Conservation (phyloP, 92 coral and sea anemone species). For the Palythoa grandiflora region DNA sequence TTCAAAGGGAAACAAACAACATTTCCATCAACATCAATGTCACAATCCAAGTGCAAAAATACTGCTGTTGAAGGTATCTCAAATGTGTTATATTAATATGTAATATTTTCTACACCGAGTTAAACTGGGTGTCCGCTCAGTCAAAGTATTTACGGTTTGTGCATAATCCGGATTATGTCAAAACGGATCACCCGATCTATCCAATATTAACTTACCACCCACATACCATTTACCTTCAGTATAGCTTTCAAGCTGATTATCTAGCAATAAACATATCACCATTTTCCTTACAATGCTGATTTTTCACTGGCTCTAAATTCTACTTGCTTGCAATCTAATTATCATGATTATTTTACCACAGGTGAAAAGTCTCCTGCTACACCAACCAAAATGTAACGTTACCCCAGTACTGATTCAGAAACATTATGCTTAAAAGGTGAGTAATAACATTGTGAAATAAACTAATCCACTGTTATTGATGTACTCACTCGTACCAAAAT, state of each 20-base stretch:
- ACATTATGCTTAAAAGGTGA: not conserved
- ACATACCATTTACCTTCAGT: not conserved
- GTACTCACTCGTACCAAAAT: not conserved
- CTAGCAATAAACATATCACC: not conserved
- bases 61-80: not conserved
- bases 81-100: not conserved
- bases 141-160: not conserved
- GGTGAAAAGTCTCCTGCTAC: conserved; percentile 1
- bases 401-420: not conserved
- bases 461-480: not conserved
- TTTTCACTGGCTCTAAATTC: not conserved
- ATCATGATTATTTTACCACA: not conserved
- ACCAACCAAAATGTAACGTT: not conserved
- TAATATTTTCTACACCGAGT: not conserved
- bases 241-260: not conserved
- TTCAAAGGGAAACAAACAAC: not conserved
- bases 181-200: not conserved
- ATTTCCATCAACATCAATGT: not conserved
- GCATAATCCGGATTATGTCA: not conserved
- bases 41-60: not conserved
- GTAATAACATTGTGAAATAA: not conserved
- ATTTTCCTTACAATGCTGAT: not conserved
- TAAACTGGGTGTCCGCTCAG: not conserved
- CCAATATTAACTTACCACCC: not conserved
- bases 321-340: not conserved